These are phyloP conservation scores for Ahaetulla prasina DNA, from an alignment of 2,113 vertebrate genomes.

Conservation along the genomic window DNA sequence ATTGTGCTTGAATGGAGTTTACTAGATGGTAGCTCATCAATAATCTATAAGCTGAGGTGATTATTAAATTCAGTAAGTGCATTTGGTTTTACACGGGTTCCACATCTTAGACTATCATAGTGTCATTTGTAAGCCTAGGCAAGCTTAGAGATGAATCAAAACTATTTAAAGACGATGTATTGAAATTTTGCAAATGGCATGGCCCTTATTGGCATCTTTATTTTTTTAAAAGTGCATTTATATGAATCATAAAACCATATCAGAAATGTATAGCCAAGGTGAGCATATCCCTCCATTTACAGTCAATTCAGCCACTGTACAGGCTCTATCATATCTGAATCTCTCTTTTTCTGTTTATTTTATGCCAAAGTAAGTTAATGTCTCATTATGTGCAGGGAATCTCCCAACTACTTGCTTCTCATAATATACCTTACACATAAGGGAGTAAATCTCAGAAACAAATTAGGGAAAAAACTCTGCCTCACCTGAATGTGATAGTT, in stretches of 20 bases:
- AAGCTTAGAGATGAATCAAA: neutral
- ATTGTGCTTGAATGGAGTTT: neutral
- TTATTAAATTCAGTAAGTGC: neutral
- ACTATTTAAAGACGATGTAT: neutral
- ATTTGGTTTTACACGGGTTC: neutral
- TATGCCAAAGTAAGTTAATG: neutral
- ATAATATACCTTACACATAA: neutral
- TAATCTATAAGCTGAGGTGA: neutral
- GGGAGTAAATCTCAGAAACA: neutral
- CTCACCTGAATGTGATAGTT: neutral
- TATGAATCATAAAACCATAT: neutral
- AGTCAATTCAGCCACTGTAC: neutral
- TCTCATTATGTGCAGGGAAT: neutral
- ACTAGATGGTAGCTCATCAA: neutral
- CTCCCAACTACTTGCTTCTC: neutral
- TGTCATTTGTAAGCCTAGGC: neutral
- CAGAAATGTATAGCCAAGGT: neutral
- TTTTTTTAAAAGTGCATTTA: neutral
- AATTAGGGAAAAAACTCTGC: neutral
- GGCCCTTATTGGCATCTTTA: neutral
- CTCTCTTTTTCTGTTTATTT: neutral
- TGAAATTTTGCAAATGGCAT: neutral
- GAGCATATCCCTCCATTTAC: neutral
- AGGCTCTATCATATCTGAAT: neutral
- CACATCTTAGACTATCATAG: neutral